These are phyloP conservation scores for Laticauda laticaudata DNA, from an alignment of 2,113 vertebrate species.

Conservation along the genomic window DNA sequence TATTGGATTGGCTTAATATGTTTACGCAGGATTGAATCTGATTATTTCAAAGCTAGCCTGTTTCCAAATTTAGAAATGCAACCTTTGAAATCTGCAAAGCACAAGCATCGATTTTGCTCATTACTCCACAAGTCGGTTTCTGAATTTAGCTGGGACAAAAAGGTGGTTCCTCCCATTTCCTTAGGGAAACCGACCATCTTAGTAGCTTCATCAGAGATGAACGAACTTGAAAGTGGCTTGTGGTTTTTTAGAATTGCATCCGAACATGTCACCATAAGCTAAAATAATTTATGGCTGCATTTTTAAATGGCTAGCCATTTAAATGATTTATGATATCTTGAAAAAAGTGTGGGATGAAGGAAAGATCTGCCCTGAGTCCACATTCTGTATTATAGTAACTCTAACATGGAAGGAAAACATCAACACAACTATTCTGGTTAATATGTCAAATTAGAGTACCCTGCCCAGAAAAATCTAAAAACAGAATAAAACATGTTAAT, in stretches of 20 bases:
- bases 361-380: neutral
- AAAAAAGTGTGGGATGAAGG: neutral
- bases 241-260: neutral
- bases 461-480: neutral
- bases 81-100: neutral
- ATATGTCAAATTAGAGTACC: neutral
- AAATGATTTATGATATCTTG: neutral
- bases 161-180: neutral
- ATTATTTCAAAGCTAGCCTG: neutral
- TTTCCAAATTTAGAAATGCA: neutral
- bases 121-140: neutral
- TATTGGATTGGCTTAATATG: neutral
- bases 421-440: neutral
- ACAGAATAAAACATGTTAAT: neutral
- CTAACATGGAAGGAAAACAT: neutral
- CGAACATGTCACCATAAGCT: neutral
- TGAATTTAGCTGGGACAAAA: neutral
- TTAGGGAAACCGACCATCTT: neutral
- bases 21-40: neutral
- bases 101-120: neutral
- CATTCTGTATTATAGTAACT: neutral
- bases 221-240: too few species aligned
- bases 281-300: neutral
- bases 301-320: neutral
- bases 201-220: neutral